Evolutionary conservation across 2,113 vertebrate genomes (phyloP).

Genomic region (Notothenia rossii): DNA sequence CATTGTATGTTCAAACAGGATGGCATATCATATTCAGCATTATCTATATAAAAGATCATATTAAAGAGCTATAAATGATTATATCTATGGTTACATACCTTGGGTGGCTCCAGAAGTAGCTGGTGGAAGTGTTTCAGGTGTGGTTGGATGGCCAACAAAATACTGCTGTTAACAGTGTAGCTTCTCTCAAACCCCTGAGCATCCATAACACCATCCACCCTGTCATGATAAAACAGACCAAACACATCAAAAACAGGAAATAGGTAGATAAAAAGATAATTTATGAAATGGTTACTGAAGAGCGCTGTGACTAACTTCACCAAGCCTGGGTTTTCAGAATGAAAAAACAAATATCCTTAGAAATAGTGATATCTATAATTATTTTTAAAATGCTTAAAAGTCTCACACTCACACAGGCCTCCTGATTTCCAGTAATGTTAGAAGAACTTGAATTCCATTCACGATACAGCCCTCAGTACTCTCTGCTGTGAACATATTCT

Average conservation of each 20-base stretch:
- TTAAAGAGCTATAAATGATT: neutral
- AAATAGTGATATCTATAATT: neutral
- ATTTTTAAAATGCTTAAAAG: neutral
- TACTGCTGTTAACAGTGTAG: conserved; percentile 89
- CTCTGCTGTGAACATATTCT: conserved; percentile 94
- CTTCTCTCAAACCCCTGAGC: conserved; percentile 84
- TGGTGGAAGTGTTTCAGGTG: conserved; percentile 95
- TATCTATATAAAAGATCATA: neutral
- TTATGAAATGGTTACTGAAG: conserved; percentile 4
- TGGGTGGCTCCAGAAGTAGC: conserved; percentile 93
- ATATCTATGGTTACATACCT: conserved; percentile 82
- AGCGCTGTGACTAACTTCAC: neutral
- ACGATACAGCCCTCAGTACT: conserved; percentile 91
- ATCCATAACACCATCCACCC: conserved; percentile 82
- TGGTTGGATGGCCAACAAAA: conserved; percentile 91
- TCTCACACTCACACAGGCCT: conserved; percentile 90
- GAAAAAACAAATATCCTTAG: neutral
- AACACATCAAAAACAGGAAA: conserved; percentile 20
- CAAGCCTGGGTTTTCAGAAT: neutral
- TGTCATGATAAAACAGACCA: conserved; percentile 69
- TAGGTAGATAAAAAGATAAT: neutral
- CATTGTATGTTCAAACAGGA: neutral
- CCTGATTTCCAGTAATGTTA: conserved; percentile 92
- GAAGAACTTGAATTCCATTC: conserved; percentile 93
- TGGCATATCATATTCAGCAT: neutral